Percentiles rank a stretch among this genome's conserved stretches.
Conservation (phyloP, 2,888 invertebrate species). For the Drosophila recens region DNA sequence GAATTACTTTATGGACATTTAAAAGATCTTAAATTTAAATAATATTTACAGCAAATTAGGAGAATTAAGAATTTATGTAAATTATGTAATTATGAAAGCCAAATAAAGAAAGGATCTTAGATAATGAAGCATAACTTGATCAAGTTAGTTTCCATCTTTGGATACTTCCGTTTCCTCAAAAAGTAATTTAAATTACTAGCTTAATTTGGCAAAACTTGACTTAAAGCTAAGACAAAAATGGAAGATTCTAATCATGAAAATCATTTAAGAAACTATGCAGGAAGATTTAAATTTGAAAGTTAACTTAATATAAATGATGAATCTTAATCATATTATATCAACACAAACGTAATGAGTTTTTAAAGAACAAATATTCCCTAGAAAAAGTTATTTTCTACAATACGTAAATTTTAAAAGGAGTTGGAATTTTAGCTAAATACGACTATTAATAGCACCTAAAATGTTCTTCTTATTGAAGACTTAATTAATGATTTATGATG, state of each 20-base stretch:
- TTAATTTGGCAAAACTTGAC: not conserved
- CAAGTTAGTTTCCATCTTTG: not conserved
- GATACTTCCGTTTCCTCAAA: not conserved
- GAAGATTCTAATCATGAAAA: not conserved
- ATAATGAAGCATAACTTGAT: not conserved
- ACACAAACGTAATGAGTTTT: not conserved
- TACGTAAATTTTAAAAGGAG: too few relatives aligned
- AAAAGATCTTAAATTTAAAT: too few relatives aligned
- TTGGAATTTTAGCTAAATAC: not conserved
- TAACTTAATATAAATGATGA: not conserved
- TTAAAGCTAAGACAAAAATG: not conserved
- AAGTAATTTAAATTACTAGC: not conserved
- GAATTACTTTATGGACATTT: too few relatives aligned
- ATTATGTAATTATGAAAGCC: too few relatives aligned
- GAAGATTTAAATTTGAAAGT: not conserved
- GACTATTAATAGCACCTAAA: constrained; percentile 1
- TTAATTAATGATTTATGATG: constrained; percentile 29
- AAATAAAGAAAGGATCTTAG: not conserved
- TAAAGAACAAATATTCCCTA: not conserved
- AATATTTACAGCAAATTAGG: too few relatives aligned
- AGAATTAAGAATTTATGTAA: too few relatives aligned
- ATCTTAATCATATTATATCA: not conserved
- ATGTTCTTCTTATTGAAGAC: not conserved
- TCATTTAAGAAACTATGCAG: not conserved
- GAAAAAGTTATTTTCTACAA: not conserved